phyloP scores from a whole-genome alignment of 2,888 invertebrate species.

The Zaprionus lineosus region DNA sequence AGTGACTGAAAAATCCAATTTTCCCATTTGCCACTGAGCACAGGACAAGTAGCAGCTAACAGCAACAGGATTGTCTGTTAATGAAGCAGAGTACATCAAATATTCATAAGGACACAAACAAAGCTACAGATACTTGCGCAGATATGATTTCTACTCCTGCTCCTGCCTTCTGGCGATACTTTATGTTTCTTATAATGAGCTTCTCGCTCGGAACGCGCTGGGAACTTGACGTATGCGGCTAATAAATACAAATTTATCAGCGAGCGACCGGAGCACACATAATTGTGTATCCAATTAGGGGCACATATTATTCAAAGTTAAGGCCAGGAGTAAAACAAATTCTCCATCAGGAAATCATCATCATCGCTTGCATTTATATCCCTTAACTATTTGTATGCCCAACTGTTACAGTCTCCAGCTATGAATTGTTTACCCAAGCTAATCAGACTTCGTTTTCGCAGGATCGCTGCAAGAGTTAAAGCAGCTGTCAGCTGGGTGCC shows the following conservation, averaged over 20 bases:
- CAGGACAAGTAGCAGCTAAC: conserved; percentile 17
- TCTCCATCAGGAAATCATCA: conserved; percentile 8
- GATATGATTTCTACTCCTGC: not conserved
- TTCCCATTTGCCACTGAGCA: no score
- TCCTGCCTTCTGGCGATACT: not conserved
- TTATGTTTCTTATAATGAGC: conserved; percentile 11
- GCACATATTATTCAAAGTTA: conserved; percentile 55
- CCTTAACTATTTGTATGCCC: conserved; percentile 17
- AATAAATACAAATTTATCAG: conserved; percentile 79
- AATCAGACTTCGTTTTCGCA: no score
- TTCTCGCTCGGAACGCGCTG: conserved; percentile 28
- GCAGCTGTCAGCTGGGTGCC: no score
- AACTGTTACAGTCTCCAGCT: not conserved
- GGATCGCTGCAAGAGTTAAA: no score
- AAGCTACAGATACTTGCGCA: not conserved
- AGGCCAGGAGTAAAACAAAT: conserved; percentile 40
- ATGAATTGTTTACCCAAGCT: not conserved
- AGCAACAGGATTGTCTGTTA: conserved; percentile 19
- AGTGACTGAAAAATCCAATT: no score
- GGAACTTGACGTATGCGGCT: conserved; percentile 72
- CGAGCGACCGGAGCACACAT: conserved; percentile 68
- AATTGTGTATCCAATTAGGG: conserved; percentile 73
- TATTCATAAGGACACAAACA: not conserved
- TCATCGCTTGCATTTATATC: conserved; percentile 36
- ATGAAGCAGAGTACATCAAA: conserved; percentile 4